Evolutionary conservation across 1,140 invertebrate genomes (phyloP), one percentile per base, ranked within the genome.

Genomic region (Akabosia matsudoensis): DNA sequence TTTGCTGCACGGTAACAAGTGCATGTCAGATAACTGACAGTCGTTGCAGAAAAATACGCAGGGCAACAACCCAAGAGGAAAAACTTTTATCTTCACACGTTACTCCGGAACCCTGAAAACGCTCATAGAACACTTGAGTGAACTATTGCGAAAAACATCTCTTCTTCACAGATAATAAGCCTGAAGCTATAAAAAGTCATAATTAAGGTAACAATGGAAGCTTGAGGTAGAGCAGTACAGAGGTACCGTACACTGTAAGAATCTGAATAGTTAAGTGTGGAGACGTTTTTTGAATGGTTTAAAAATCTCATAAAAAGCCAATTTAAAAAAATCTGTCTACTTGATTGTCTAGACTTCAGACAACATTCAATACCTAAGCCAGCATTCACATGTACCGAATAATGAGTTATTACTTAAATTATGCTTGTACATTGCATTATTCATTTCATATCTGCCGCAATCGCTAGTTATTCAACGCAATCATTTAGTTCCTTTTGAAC

Each of bases 301-400:
- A 61, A 61, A 14, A 61, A 61, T 61, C 61, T 31, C 61, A 31
- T 67, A 67, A 67, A 67, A 67, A 67, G 13, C 13, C 31, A 10
- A 67, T 30, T 67, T 67, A 67, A 67, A 67, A n/a, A 45, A 45
- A 45, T 45, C 28, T 67, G 61, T 67, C 61, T 67, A 67, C 61
- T 61, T 61, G 7, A 61, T 61, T 30, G 61, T 67, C 61, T 67
- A 67, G 61, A 67, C 61, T 31, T 10, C 37, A 56, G 54, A 56
- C 54, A 22, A n/a, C 10, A n/a, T 7, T 45, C 14, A n/a, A 22
- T 56, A 22, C 54, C 54, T 56, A 56, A 18, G 7, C 7, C 37
- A 45, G 18, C 7, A 45, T 10, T 45, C 7, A 45, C 37, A 45
- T 18, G 18, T 45, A 10, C 37, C 37, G 37, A 45, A 45, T 45